phyloP scores from a whole-genome alignment of 1,140 invertebrate species.

The Drosophila melanogaster region DNA sequence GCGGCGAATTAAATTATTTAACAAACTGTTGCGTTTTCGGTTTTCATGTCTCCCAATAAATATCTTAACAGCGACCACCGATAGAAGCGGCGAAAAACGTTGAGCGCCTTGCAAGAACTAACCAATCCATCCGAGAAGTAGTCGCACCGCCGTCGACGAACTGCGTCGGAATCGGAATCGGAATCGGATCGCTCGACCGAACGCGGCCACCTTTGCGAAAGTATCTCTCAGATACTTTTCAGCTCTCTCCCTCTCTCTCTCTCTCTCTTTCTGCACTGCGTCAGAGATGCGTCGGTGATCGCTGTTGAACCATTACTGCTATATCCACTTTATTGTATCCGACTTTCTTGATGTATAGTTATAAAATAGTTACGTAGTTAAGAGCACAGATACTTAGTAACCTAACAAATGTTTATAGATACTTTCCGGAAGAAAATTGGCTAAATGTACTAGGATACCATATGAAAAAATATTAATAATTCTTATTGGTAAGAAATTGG shows the following conservation, averaged over 20 bases:
- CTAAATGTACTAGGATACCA: too few relatives aligned
- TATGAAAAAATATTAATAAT: too few relatives aligned
- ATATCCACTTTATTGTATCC: neutral
- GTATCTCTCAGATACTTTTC: conserved; percentile 30
- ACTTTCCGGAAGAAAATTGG: too few relatives aligned
- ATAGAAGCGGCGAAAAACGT: conserved; percentile 55
- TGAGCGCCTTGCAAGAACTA: conserved; percentile 66
- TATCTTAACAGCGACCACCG: too few relatives aligned
- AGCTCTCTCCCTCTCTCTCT: conserved; percentile 4
- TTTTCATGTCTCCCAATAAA: neutral
- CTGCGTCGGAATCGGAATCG: neutral
- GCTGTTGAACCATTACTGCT: conserved; percentile 1
- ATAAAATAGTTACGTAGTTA: too few relatives aligned
- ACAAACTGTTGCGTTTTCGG: conserved; percentile 5
- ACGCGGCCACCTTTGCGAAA: conserved; percentile 30
- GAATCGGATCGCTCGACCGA: neutral
- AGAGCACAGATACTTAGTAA: too few relatives aligned
- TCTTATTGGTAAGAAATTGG: too few relatives aligned
- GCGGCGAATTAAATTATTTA: conserved; percentile 15
- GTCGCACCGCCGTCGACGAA: neutral
- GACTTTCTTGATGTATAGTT: too few relatives aligned
- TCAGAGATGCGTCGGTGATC: conserved; percentile 5
- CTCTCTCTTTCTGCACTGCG: conserved; percentile 3
- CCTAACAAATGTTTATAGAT: too few relatives aligned
- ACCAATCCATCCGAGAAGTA: conserved; percentile 13